Conservation (phyloP, 2,888 invertebrate genomes). For the Acanthosepion esculentum region DNA sequence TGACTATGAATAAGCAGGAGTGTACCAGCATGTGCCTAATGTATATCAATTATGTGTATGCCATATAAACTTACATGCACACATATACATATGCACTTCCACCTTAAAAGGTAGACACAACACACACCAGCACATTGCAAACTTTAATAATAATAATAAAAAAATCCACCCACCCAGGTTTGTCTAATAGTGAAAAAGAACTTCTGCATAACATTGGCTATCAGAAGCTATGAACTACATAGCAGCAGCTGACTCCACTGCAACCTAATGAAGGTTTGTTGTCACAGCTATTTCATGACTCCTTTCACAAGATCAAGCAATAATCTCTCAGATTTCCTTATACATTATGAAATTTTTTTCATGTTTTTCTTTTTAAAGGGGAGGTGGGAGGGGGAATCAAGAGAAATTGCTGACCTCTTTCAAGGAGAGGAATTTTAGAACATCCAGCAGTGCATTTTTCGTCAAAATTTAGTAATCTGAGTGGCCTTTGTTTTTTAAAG, state of each 20-base stretch:
- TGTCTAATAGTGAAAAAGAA: background rate
- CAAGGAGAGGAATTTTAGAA: background rate
- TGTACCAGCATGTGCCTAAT: background rate
- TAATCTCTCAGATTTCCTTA: background rate
- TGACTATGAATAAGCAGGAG: background rate
- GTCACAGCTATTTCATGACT: background rate
- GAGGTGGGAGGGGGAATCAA: background rate
- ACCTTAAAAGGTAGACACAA: background rate
- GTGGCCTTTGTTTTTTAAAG: background rate
- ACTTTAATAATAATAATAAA: background rate
- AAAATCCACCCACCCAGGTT: background rate
- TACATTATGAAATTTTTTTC: background rate
- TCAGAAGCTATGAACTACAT: background rate
- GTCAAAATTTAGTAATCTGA: background rate
- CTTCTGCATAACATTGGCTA: background rate
- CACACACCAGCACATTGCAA: no score
- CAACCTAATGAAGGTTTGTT: background rate
- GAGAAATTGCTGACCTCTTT: background rate
- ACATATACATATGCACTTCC: background rate
- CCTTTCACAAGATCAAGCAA: background rate
- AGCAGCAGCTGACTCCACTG: no score
- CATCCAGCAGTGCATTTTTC: constrained; percentile 33
- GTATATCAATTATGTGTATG: background rate
- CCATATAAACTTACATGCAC: background rate
- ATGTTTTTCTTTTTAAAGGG: background rate